Conservation (phyloP, 1,140 invertebrate species). For the Lethrus apterus region DNA sequence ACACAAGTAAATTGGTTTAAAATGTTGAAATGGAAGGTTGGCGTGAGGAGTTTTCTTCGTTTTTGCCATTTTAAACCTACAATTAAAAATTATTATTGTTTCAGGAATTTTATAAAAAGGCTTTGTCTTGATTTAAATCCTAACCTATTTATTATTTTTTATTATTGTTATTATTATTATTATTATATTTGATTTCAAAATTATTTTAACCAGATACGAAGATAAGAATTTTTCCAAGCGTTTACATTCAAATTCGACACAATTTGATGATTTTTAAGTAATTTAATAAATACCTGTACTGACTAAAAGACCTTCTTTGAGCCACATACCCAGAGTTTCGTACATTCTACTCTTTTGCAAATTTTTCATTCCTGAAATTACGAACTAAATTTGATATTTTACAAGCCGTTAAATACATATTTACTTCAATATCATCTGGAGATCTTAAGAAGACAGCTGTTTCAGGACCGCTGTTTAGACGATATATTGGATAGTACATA, state of each 20-base stretch:
- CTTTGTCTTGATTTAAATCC: background rate
- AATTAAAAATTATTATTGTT: background rate
- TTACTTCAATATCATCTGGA: background rate
- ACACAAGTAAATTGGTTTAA: background rate
- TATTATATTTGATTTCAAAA: no score
- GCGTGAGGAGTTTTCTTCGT: background rate
- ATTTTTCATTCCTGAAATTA: background rate
- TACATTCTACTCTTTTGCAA: background rate
- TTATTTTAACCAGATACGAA: background rate
- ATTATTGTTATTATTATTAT: background rate
- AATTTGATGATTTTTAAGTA: background rate
- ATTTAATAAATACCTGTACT: background rate
- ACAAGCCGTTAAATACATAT: background rate
- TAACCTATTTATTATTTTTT: background rate
- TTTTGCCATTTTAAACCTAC: background rate
- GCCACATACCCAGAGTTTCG: background rate
- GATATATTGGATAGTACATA: background rate
- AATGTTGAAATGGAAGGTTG: background rate
- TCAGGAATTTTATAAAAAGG: background rate
- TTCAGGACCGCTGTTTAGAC: background rate
- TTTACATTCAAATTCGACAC: background rate
- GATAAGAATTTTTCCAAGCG: background rate
- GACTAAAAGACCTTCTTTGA: background rate
- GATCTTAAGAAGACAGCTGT: background rate
- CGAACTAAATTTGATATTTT: background rate